Evolutionary conservation across 2,888 invertebrate species (phyloP).

Genomic region (Drosophila parthenogenetica): DNA sequence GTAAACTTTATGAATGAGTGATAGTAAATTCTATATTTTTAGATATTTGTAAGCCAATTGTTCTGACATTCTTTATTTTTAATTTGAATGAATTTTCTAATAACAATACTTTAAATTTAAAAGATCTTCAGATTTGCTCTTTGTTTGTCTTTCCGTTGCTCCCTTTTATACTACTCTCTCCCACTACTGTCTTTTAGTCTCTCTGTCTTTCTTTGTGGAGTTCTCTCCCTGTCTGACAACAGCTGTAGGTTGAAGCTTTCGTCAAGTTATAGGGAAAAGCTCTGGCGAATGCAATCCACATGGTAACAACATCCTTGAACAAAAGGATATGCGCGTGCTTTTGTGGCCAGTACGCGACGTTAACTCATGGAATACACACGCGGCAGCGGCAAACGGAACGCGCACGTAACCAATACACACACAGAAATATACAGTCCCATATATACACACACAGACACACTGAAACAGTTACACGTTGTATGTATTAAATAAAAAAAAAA

Average conservation of each 20-base stretch:
- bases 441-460: conserved; percentile 22
- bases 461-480: conserved; percentile 28
- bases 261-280: conserved; percentile 59
- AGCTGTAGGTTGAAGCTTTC: conserved; percentile 71
- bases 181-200: neutral
- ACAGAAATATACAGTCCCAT: conserved; percentile 30
- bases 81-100: too few species aligned
- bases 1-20: neutral
- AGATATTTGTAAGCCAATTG: neutral
- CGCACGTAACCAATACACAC: conserved; percentile 36
- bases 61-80: too few species aligned
- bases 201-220: neutral
- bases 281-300: conserved; percentile 67
- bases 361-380: conserved; percentile 73
- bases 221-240: conserved; percentile 66
- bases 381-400: conserved; percentile 47
- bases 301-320: conserved; percentile 72
- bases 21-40: too few species aligned
- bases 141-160: conserved; percentile 6
- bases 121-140: conserved; percentile 21
- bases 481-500: conserved; percentile 16
- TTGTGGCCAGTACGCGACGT: conserved; percentile 79
- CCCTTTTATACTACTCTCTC: neutral
- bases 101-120: conserved; percentile 6
- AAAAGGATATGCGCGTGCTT: conserved; percentile 66